Base-by-base conservation (phyloP, 2,113 vertebrate species). In the Neodon shergylaensis region DNA sequence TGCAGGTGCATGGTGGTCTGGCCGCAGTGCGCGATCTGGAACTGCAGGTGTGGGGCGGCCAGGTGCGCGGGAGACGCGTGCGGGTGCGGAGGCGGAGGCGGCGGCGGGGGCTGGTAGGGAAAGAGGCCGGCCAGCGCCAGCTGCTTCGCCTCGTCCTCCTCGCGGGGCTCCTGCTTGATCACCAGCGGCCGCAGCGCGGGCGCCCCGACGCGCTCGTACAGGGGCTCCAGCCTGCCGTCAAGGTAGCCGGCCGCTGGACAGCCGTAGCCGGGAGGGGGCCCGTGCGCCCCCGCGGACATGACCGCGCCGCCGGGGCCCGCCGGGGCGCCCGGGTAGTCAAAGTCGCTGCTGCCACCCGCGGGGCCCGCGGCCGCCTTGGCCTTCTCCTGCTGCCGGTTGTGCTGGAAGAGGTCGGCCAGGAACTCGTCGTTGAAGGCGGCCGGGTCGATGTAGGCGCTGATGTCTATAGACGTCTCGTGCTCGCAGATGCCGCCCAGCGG, bases 381-480 rank as follows among this genome's bases (percentile, higher is more conserved):
- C 98, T 98, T 99, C 99, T 98, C 99, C 99, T 98, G 99, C 98
- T 99, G 98, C 97, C 99, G 98, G 98, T 98, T 99, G 98, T 99
- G 99, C 98, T 99, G 99, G 98, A 99, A 99, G 92, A 99, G 98
- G 96, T 99, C 99, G 33, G 99, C 99, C 98, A 99, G 98, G 98
- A 99, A 99, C 98, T 99, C 99, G 99, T 99, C 99, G 99, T 99
- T 99, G 97, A 99, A 99, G 44, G 99, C 99, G 47, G 99, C 98
- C 42, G 99, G 99, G 98, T 99, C 99, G 95, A 99, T 99, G 98
- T 99, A 99, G 83, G 99, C 99, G 98, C 99, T 99, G 98, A 99
- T 99, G 98, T 99, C 99, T 97, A 99, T 99, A 96, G 99, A 99
- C 97, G 99, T 99, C 98, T 99, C 99, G 99, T 99, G 99, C 98